Percentiles rank a stretch among this genome's conserved stretches.
Evolutionary conservation across 2,113 vertebrate species (phyloP).

Genomic region (Phaethon lepturus): DNA sequence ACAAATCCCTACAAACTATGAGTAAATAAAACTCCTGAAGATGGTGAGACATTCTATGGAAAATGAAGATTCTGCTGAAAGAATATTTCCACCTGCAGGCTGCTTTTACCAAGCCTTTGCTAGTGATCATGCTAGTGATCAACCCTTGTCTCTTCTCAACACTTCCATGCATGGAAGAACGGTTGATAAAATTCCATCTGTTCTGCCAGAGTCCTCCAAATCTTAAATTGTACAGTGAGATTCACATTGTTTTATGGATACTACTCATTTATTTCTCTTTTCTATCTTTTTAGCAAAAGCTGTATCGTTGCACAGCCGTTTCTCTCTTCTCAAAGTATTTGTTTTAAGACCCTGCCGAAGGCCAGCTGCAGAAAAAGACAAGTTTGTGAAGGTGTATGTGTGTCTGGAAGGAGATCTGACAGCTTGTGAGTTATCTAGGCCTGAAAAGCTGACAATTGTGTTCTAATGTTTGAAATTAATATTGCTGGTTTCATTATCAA

Average conservation of each 20-base stretch:
- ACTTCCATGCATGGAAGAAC: not conserved
- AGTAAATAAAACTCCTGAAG: not conserved
- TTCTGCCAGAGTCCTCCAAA: not conserved
- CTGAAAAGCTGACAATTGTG: not conserved
- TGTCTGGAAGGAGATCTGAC: not conserved
- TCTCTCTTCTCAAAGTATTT: not conserved
- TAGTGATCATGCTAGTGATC: not conserved
- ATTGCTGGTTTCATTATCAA: not conserved
- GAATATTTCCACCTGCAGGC: not conserved
- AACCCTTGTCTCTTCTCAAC: not conserved
- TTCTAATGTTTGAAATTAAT: slow-evolving; percentile 19
- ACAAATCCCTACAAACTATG: not conserved
- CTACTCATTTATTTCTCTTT: not conserved
- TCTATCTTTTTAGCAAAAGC: not conserved
- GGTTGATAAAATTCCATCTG: not conserved
- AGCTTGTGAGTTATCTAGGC: not conserved
- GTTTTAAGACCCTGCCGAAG: not conserved
- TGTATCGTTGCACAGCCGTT: not conserved
- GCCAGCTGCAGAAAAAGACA: not conserved
- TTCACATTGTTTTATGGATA: not conserved
- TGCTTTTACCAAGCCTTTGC: not conserved
- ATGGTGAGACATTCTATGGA: not conserved
- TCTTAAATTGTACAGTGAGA: not conserved
- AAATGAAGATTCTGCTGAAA: not conserved
- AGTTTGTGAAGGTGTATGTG: not conserved